Percentiles rank a stretch among this genome's conserved stretches.
These are phyloP conservation scores for Percopsis transmontana DNA, from an alignment of 2,113 vertebrate species.

Conservation along the genomic window DNA sequence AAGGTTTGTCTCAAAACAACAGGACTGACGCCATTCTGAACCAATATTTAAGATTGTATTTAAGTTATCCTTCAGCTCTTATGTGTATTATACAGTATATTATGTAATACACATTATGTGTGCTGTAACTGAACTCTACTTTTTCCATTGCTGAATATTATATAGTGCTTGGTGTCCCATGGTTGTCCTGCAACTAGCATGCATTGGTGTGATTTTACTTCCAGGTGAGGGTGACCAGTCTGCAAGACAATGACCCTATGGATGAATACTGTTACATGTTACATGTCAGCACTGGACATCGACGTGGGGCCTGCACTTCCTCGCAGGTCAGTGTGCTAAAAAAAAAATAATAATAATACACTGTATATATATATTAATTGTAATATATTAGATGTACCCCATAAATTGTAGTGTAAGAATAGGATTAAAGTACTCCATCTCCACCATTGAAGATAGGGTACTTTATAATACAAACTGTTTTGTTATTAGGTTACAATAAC, in stretches of 20 bases:
- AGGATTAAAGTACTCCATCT: no score
- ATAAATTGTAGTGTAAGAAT: no score
- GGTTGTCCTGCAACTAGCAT: background rate
- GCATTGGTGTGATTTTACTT: background rate
- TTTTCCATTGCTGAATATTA: no score
- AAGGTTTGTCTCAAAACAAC: conserved; percentile 74
- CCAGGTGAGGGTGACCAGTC: conserved; percentile 85
- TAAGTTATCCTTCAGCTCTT: no score
- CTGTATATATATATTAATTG: no score
- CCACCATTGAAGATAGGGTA: background rate
- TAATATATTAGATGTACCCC: no score
- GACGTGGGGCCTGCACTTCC: conserved; percentile 86
- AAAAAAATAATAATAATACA: no score
- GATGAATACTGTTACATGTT: conserved; percentile 87
- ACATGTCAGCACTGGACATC: conserved; percentile 86
- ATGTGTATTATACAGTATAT: no score
- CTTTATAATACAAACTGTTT: conserved; percentile 14
- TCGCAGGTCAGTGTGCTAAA: conserved; percentile 80
- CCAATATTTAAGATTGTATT: background rate
- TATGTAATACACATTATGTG: no score
- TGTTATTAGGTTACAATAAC: conserved; percentile 83
- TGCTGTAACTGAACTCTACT: no score
- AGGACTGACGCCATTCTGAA: background rate
- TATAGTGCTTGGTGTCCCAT: no score
- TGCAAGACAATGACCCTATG: conserved; percentile 88